Percentiles rank a stretch among this genome's conserved stretches.
phyloP scores from a whole-genome alignment of 2,113 vertebrate species.

The Diadophis punctatus region DNA sequence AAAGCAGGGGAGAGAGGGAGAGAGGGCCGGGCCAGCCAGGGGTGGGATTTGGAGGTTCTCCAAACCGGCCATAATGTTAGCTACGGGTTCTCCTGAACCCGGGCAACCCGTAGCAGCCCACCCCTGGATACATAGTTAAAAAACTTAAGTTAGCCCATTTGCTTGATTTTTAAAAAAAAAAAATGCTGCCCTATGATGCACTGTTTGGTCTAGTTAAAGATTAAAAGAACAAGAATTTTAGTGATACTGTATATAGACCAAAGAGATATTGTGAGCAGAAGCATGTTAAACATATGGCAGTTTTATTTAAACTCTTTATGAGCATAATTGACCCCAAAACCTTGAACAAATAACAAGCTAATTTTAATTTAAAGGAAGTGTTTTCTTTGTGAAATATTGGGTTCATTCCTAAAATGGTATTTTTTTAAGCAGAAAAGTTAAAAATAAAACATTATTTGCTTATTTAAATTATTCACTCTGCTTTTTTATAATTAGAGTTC shows the following conservation, averaged over 20 bases:
- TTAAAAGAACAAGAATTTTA: neutral
- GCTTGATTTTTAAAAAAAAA: neutral
- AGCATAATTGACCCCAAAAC: slow-evolving; percentile 46
- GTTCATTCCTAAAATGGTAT: slow-evolving; percentile 14
- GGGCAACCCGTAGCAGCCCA: too few species aligned
- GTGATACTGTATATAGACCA: neutral
- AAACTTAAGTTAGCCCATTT: neutral
- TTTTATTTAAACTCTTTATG: slow-evolving; percentile 51
- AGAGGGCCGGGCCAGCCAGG: too few species aligned
- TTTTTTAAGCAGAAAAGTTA: slow-evolving; percentile 38
- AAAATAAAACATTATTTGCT: slow-evolving; percentile 44
- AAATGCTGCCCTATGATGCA: neutral
- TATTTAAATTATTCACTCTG: slow-evolving; percentile 40
- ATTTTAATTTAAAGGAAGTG: slow-evolving; percentile 52
- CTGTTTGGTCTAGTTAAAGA: neutral
- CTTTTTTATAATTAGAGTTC: slow-evolving; percentile 47
- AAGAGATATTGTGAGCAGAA: neutral
- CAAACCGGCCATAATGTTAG: too few species aligned
- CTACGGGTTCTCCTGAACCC: too few species aligned
- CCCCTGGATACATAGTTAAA: neutral
- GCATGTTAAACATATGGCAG: slow-evolving; percentile 31
- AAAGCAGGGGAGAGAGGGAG: too few species aligned
- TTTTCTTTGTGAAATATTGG: slow-evolving; percentile 53
- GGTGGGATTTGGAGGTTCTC: too few species aligned
- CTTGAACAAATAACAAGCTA: slow-evolving; percentile 49